Percentiles rank a stretch among this genome's conserved stretches.
phyloP scores from a whole-genome alignment of 2,797 vertebrate species.

The Rhinichthys osculus region DNA sequence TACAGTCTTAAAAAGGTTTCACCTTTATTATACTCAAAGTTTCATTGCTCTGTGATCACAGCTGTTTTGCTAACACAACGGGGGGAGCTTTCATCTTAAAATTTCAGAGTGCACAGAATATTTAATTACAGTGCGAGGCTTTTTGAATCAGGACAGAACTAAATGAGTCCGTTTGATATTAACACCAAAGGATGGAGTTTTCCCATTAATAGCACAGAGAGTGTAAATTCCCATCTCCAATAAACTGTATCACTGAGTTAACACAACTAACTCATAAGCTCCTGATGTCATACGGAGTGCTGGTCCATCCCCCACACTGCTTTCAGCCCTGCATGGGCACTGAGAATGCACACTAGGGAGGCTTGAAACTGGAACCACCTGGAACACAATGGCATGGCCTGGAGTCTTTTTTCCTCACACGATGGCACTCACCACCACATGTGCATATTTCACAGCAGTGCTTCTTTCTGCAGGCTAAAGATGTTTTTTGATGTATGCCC shows the following conservation, averaged over 20 bases:
- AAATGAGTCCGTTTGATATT: background rate
- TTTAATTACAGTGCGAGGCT: background rate
- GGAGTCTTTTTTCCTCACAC: constrained; percentile 64
- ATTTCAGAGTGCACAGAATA: background rate
- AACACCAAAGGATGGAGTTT: background rate
- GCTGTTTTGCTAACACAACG: background rate
- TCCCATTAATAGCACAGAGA: background rate
- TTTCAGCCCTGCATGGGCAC: constrained; percentile 25
- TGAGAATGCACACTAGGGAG: constrained; percentile 28
- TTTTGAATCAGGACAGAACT: background rate
- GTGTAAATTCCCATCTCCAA: background rate
- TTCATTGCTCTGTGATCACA: background rate
- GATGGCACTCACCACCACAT: constrained; percentile 48
- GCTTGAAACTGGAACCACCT: constrained; percentile 74
- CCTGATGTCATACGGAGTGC: constrained; percentile 13
- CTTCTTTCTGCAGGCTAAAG: constrained; percentile 12
- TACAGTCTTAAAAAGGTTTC: background rate
- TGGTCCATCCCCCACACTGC: constrained; percentile 31
- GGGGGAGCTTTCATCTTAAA: constrained; percentile 8
- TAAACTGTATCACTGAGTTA: background rate
- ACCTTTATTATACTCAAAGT: background rate
- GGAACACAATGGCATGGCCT: constrained; percentile 60
- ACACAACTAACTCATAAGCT: constrained; percentile 15
- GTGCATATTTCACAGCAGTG: constrained; percentile 34
- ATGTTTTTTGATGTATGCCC: constrained; percentile 11